These are phyloP conservation scores for Caenorhabditis sp. DNA, from an alignment of 2,888 invertebrate species.

Conservation along the genomic window DNA sequence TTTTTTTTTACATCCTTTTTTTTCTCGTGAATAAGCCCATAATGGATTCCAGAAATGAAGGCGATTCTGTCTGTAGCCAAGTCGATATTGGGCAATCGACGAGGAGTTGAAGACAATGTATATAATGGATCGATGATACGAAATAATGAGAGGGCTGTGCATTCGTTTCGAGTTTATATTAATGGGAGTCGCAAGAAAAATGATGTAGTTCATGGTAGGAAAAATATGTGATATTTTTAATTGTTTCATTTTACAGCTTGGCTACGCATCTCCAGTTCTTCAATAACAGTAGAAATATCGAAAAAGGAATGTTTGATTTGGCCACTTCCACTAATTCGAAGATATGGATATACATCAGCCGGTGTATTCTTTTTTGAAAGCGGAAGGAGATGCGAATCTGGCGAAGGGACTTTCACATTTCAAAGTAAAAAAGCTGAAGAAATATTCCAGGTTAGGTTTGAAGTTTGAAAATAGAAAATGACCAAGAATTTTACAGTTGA, in stretches of 20 bases:
- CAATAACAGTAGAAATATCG: slow-evolving; percentile 56
- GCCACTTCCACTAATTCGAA: slow-evolving; percentile 63
- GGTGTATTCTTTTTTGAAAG: slow-evolving; percentile 68
- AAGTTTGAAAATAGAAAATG: not conserved
- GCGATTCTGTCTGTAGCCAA: slow-evolving; percentile 34
- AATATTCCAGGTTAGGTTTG: slow-evolving; percentile 59
- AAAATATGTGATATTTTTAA: not conserved
- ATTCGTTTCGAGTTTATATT: slow-evolving; percentile 34
- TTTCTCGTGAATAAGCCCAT: too few species aligned
- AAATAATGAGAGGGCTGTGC: slow-evolving; percentile 7
- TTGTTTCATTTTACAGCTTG: slow-evolving; percentile 48
- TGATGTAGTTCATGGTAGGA: slow-evolving; percentile 23
- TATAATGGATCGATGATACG: not conserved
- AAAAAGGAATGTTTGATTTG: slow-evolving; percentile 55
- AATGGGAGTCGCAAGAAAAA: slow-evolving; percentile 28
- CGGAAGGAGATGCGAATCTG: slow-evolving; percentile 64
- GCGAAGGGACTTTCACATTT: slow-evolving; percentile 68
- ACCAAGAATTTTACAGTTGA: slow-evolving; percentile 36
- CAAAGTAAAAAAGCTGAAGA: slow-evolving; percentile 65
- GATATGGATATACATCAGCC: slow-evolving; percentile 66
- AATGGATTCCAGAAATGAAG: slow-evolving; percentile 32
- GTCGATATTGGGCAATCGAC: slow-evolving; percentile 29
- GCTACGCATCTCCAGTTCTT: slow-evolving; percentile 39
- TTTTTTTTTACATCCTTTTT: too few species aligned
- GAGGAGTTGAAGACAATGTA: slow-evolving; percentile 6